These are phyloP conservation scores for Pseudomugil tenellus DNA, from an alignment of 2,797 vertebrate species.

Conservation along the genomic window DNA sequence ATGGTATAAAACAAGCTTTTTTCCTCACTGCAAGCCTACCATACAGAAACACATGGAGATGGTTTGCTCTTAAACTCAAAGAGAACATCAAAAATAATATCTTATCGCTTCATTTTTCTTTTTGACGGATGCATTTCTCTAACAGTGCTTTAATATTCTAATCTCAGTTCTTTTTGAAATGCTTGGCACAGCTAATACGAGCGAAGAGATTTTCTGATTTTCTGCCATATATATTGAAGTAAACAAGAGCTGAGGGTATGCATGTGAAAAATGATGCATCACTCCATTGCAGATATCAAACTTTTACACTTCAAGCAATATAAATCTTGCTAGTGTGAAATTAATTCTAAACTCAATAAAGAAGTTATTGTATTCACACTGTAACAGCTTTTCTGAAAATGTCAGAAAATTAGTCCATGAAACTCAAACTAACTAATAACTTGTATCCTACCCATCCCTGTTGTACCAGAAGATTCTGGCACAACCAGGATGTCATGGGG, in stretches of 20 bases:
- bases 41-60: slow-evolving; percentile 17
- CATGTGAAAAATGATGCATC: slow-evolving; percentile 16
- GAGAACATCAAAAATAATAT: neutral
- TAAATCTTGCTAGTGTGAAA: slow-evolving; percentile 8
- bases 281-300: slow-evolving; percentile 18
- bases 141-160: slow-evolving; percentile 29
- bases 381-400: neutral
- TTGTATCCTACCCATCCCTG: neutral
- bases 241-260: slow-evolving; percentile 38
- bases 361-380: neutral
- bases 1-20: slow-evolving; percentile 9
- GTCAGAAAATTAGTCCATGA: neutral
- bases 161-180: slow-evolving; percentile 29
- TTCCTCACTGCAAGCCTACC: neutral
- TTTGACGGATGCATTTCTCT: neutral
- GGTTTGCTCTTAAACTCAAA: neutral
- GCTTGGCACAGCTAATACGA: slow-evolving; percentile 31
- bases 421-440: neutral
- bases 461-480: too few relatives aligned
- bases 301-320: slow-evolving; percentile 19
- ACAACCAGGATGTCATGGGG: too few relatives aligned
- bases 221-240: slow-evolving; percentile 37
- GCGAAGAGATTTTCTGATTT: slow-evolving; percentile 46
- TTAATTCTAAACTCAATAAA: slow-evolving; percentile 9
- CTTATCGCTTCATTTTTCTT: slow-evolving; percentile 24